Conservation (phyloP, 2,797 vertebrate species). For the Phataginus tetradactyla region DNA sequence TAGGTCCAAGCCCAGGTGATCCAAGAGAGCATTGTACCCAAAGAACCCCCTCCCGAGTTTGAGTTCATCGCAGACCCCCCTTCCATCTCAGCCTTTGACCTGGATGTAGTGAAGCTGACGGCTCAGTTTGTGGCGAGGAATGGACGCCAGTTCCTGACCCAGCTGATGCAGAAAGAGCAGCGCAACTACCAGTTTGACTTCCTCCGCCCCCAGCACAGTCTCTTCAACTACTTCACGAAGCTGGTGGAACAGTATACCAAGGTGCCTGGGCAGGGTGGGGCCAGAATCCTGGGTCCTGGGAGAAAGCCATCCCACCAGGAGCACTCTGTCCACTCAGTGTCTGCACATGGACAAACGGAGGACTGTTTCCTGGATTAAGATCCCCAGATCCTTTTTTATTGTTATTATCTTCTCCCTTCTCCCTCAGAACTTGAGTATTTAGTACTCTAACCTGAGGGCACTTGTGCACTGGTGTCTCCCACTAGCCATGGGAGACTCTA, state of each 20-base stretch:
- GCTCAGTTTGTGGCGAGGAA: constrained; percentile 99
- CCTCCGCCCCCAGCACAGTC: constrained; percentile 97
- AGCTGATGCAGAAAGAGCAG: constrained; percentile 99
- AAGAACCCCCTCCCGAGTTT: constrained; percentile 97
- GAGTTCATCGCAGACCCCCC: constrained; percentile 99
- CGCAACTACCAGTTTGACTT: constrained; percentile 99
- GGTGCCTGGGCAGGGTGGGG: constrained; percentile 84
- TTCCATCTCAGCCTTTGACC: constrained; percentile 97
- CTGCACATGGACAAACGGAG: no score
- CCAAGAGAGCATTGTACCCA: constrained; percentile 95
- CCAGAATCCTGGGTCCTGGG: not conserved
- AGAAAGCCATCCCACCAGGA: not conserved
- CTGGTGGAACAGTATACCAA: constrained; percentile 99
- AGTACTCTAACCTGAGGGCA: not conserved
- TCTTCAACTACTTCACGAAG: constrained; percentile 99
- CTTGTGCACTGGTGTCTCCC: not conserved
- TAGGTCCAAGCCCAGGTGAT: constrained; percentile 98
- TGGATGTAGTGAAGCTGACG: constrained; percentile 98
- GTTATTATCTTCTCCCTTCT: not conserved
- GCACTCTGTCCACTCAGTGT: not conserved
- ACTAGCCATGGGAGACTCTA: not conserved
- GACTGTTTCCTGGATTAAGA: not conserved
- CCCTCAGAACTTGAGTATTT: not conserved
- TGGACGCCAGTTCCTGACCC: constrained; percentile 97
- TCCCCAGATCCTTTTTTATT: not conserved